These are phyloP conservation scores for Machaerirhynchus nigripectus DNA, from an alignment of 2,113 vertebrate genomes.

Conservation along the genomic window DNA sequence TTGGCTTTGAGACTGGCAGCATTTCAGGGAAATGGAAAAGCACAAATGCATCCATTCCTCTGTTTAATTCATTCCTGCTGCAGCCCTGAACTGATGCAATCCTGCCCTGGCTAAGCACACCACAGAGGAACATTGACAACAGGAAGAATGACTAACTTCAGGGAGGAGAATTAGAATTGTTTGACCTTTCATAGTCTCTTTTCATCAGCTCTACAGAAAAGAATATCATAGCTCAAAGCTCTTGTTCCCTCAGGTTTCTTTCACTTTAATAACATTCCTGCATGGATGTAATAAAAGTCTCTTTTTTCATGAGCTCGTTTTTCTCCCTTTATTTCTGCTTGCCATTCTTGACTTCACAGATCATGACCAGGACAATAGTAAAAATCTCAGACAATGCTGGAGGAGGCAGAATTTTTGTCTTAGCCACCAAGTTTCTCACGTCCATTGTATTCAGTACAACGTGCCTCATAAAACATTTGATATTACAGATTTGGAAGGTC, in stretches of 20 bases:
- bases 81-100: neutral
- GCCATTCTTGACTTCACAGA: neutral
- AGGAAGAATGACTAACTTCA: constrained; percentile 1
- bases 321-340: constrained; percentile 15
- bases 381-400: neutral
- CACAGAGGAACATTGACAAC: neutral
- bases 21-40: neutral
- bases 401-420: neutral
- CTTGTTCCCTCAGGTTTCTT: constrained; percentile 34
- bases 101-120: neutral
- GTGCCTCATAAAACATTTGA: neutral
- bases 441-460: neutral
- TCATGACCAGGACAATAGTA: neutral
- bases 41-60: neutral
- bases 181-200: constrained; percentile 47
- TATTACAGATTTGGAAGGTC: neutral
- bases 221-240: constrained; percentile 29
- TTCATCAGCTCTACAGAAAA: constrained; percentile 29
- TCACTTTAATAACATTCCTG: constrained; percentile 39
- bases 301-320: neutral
- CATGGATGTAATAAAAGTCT: constrained; percentile 21
- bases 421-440: neutral
- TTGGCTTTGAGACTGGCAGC: neutral
- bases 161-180: constrained; percentile 24
- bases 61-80: neutral